Conservation (phyloP, 2,113 vertebrate species). For the Phrynocephalus versicolor region DNA sequence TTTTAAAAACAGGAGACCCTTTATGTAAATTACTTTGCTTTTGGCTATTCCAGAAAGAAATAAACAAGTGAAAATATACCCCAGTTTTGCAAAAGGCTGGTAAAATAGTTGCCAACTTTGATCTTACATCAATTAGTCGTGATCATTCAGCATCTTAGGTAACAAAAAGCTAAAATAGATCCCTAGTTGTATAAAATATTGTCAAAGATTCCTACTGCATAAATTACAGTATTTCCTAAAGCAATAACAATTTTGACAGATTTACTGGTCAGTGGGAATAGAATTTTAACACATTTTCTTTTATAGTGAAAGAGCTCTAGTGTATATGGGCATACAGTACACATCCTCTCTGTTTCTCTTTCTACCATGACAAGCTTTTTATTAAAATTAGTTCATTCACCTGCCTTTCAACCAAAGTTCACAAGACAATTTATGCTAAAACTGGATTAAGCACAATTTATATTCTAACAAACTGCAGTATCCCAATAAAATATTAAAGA, state of each 20-base stretch:
- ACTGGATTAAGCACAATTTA: neutral
- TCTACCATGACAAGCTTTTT: conserved; percentile 18
- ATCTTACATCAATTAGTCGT: conserved; percentile 79
- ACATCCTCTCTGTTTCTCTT: conserved; percentile 43
- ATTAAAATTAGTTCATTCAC: neutral
- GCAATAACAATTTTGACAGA: conserved; percentile 51
- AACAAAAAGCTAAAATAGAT: conserved; percentile 67
- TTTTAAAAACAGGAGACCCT: conserved; percentile 72
- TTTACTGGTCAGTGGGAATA: conserved; percentile 40
- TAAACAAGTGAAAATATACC: conserved; percentile 69
- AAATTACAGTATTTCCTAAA: conserved; percentile 67
- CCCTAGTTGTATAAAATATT: conserved; percentile 58
- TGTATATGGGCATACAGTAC: neutral
- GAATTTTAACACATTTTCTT: conserved; percentile 44
- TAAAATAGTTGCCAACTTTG: conserved; percentile 76
- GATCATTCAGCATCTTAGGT: conserved; percentile 71
- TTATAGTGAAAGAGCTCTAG: conserved; percentile 36
- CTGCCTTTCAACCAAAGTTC: neutral
- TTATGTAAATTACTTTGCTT: conserved; percentile 80
- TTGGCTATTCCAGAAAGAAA: conserved; percentile 76
- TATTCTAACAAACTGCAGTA: neutral
- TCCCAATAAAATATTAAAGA: neutral
- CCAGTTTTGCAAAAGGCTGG: conserved; percentile 69
- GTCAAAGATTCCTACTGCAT: conserved; percentile 58
- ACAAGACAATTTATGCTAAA: neutral